A percentile compares a stretch with the other conserved stretches of the same genome.
phyloP scores from a whole-genome alignment of 2,113 vertebrate genomes.

The Tetraodon nigroviridis region DNA sequence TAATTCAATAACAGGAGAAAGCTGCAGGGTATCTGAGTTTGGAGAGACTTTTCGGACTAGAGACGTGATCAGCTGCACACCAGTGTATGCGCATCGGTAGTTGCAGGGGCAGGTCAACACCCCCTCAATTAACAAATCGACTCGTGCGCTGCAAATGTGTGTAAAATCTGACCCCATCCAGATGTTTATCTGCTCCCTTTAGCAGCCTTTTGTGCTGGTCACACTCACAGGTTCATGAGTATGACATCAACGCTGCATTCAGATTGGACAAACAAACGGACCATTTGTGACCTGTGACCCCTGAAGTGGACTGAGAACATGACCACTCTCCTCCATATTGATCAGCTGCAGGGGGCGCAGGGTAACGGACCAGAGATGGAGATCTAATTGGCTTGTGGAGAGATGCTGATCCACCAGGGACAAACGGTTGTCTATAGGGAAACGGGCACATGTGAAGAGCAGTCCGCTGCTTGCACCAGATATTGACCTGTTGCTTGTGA shows the following conservation, averaged over 20 bases:
- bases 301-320: constrained; percentile 39
- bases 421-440: constrained; percentile 51
- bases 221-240: constrained; percentile 4
- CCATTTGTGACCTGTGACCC: constrained; percentile 50
- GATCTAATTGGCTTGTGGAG: constrained; percentile 50
- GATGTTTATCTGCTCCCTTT: no score
- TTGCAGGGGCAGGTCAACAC: no score
- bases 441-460: constrained; percentile 37
- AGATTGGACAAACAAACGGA: constrained; percentile 38
- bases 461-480: constrained; percentile 47
- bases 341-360: constrained; percentile 41
- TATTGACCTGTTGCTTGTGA: constrained; percentile 76
- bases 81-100: no score
- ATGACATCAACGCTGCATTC: constrained; percentile 25
- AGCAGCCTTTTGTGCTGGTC: not conserved
- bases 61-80: no score
- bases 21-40: no score
- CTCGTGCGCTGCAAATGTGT: no score
- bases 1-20: no score
- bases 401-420: constrained; percentile 48
- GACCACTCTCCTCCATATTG: constrained; percentile 52
- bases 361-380: constrained; percentile 16
- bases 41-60: no score
- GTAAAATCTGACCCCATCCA: no score
- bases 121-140: no score